Percentiles rank a stretch among this genome's conserved stretches.
These are phyloP conservation scores for Salticus scenicus DNA, from an alignment of 2,888 invertebrate species.

Conservation along the genomic window DNA sequence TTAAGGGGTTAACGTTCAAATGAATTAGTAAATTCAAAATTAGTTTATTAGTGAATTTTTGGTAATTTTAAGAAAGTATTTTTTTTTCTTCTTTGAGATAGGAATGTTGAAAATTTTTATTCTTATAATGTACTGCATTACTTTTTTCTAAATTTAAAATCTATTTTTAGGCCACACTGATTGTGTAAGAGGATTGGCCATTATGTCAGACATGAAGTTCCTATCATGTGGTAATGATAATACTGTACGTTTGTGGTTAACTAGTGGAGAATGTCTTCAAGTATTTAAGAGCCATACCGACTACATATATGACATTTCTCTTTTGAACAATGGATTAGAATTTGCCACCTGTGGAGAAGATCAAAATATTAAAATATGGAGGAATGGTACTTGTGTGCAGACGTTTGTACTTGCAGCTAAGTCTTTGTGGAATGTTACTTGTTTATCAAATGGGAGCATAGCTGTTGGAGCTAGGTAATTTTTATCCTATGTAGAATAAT, in stretches of 20 bases:
- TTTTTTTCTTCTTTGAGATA: too few species aligned
- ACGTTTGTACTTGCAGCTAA: slow-evolving; percentile 87
- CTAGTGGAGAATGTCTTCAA: slow-evolving; percentile 85
- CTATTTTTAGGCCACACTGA: slow-evolving; percentile 86
- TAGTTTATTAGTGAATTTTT: too few species aligned
- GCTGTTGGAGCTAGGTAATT: slow-evolving; percentile 84
- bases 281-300: slow-evolving; percentile 76
- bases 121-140: too few species aligned
- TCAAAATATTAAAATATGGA: slow-evolving; percentile 88
- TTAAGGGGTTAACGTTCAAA: too few species aligned
- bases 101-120: too few species aligned
- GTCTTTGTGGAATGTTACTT: slow-evolving; percentile 91
- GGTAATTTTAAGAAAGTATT: too few species aligned
- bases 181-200: slow-evolving; percentile 88
- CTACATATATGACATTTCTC: slow-evolving; percentile 76
- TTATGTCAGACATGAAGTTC: slow-evolving; percentile 84
- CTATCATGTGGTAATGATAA: slow-evolving; percentile 96
- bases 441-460: slow-evolving; percentile 90
- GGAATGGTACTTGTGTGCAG: slow-evolving; percentile 77
- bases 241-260: slow-evolving; percentile 87
- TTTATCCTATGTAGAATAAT: neutral
- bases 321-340: slow-evolving; percentile 78
- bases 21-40: too few species aligned
- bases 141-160: too few species aligned
- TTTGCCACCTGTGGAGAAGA: slow-evolving; percentile 94